phyloP scores from a whole-genome alignment of 2,888 invertebrate species.

The Nephrotoma guestfalica region DNA sequence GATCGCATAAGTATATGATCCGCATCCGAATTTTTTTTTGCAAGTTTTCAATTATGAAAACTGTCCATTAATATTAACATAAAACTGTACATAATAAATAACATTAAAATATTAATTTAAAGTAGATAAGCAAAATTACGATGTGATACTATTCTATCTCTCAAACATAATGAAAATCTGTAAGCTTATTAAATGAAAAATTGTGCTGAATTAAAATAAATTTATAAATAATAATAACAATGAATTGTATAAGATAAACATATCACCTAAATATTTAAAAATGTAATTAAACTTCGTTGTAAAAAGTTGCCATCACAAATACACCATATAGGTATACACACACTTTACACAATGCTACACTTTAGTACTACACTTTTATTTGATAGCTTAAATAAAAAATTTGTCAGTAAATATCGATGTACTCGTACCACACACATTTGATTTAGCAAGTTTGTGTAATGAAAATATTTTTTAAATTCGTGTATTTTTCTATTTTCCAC shows the following conservation, averaged over 20 bases:
- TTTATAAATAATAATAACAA: not conserved
- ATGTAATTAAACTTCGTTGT: not conserved
- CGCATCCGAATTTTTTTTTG: not conserved
- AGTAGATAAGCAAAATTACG: not conserved
- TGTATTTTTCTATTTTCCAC: not conserved
- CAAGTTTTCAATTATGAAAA: not conserved
- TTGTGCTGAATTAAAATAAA: not conserved
- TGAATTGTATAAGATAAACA: not conserved
- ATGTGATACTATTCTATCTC: not conserved
- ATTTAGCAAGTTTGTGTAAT: not conserved
- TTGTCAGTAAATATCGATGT: not conserved
- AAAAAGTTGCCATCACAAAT: not conserved
- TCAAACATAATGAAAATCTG: not conserved
- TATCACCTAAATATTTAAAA: not conserved
- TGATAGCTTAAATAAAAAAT: not conserved
- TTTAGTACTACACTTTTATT: not conserved
- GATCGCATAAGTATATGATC: not conserved
- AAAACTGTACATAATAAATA: not conserved
- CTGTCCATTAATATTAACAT: not conserved
- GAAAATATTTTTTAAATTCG: not conserved
- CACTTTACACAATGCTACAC: not conserved
- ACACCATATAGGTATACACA: no score
- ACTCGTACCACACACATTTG: not conserved
- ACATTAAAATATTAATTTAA: not conserved
- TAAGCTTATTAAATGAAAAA: not conserved